phyloP scores from a whole-genome alignment of 2,888 invertebrate species.

The Orthonevra nobilis region DNA sequence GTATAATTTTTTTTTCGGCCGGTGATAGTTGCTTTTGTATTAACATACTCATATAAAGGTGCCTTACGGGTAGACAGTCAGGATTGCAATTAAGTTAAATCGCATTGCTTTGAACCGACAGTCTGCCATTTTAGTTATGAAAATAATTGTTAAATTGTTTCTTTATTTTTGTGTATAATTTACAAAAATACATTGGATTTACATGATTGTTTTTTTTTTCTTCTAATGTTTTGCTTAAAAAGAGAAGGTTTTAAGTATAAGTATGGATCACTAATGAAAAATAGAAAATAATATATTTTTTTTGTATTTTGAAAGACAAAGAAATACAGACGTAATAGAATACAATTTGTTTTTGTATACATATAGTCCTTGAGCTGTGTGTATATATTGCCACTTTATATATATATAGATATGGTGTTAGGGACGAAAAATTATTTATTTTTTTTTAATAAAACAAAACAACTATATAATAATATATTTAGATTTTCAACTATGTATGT shows the following conservation, averaged over 20 bases:
- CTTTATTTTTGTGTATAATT: conserved; percentile 38
- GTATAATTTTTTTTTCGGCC: conserved; percentile 12
- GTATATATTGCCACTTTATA: conserved; percentile 7
- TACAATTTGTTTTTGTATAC: background rate
- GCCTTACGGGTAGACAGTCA: conserved; percentile 38
- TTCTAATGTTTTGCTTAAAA: background rate
- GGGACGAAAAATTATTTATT: conserved; percentile 23
- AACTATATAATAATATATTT: conserved; percentile 26
- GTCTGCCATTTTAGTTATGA: conserved; percentile 25
- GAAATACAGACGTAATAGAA: background rate
- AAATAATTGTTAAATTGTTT: conserved; percentile 34
- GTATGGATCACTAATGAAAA: too few species aligned
- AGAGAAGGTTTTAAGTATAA: conserved; percentile 3
- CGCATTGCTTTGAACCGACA: conserved; percentile 51
- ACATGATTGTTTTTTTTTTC: conserved; percentile 24
- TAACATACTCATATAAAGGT: conserved; percentile 27
- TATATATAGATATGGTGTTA: conserved; percentile 24
- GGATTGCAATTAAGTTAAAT: conserved; percentile 30
- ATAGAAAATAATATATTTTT: background rate
- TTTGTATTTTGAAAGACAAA: background rate
- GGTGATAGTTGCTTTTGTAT: conserved; percentile 55
- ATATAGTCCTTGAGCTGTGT: conserved; percentile 7
- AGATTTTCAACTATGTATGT: conserved; percentile 28
- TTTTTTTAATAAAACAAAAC: conserved; percentile 48
- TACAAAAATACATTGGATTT: conserved; percentile 51